Conservation (phyloP, 2,888 invertebrate species). For the Agrotis exclamationis region DNA sequence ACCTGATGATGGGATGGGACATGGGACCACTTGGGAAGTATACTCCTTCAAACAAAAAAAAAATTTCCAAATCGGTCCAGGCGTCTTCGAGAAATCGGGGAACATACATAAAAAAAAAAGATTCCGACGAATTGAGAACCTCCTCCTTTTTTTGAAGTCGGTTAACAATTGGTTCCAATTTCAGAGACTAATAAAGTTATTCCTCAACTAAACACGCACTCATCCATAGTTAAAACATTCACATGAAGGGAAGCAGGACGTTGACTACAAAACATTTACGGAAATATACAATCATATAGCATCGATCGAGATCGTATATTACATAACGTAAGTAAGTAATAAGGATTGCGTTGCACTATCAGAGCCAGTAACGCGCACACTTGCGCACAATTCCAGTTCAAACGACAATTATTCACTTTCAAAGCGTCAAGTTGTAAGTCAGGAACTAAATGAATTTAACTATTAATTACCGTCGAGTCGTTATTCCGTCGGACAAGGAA, state of each 20-base stretch:
- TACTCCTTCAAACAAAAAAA: no score
- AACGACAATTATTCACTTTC: slow-evolving; percentile 61
- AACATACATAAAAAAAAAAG: no score
- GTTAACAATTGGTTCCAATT: slow-evolving; percentile 14
- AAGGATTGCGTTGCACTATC: slow-evolving; percentile 39
- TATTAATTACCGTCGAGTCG: slow-evolving; percentile 73
- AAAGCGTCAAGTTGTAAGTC: slow-evolving; percentile 62
- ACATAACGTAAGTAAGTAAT: slow-evolving; percentile 41
- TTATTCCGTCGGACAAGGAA: slow-evolving; percentile 80
- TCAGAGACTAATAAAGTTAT: slow-evolving; percentile 3
- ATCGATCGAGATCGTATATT: slow-evolving; percentile 11
- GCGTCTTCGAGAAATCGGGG: no score
- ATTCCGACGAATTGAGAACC: no score
- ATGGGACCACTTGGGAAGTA: no score
- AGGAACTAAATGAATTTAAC: slow-evolving; percentile 72
- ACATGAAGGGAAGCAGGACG: slow-evolving; percentile 36
- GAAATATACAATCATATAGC: not conserved
- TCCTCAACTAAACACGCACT: slow-evolving; percentile 12
- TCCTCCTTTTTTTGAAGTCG: no score
- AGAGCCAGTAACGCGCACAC: slow-evolving; percentile 28
- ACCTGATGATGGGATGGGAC: no score
- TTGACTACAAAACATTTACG: slow-evolving; percentile 10
- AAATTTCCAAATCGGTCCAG: no score
- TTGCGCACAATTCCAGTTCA: slow-evolving; percentile 36
- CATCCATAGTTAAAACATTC: slow-evolving; percentile 7